Base-by-base conservation (phyloP, 2,113 vertebrate species). In the Microtus richardsoni region DNA sequence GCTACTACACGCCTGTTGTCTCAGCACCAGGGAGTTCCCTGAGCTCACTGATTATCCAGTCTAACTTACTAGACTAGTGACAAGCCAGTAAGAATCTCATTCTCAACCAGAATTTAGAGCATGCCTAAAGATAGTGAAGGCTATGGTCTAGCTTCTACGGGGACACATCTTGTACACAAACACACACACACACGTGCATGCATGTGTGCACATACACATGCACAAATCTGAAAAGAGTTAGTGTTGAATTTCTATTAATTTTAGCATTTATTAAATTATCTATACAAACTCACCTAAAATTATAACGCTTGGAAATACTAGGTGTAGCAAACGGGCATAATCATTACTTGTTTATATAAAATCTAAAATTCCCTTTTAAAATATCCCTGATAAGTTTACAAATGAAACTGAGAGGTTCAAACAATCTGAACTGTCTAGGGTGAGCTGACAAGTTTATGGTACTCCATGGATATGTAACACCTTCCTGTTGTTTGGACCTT, bases 261-360 rank as follows among this genome's bases (percentile, higher is more conserved):
- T 88, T 22, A 74, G 58, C 22, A 71, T 58, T 80, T 12, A 58
- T 41, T 62, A 84, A 39, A 82, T 24, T 70, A 19, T 66, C 92
- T 44, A 36, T 92, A 3, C 60, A 86, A 77, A 22, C 21, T 44
- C 14, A 83, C 26, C 60, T 13, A 86, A 95, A 49, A 52, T n/a
- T 70, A 71, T 4, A 88, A 70, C 71, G 54, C 66, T 60, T 74
- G 22, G 39, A 75, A 89, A 47, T 90, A 64, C 30, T 88, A 24
- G 30, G 30, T 8, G 58, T 2, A 52, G 12, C 74, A 10, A 5
- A 62, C 73, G 7, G 71, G 83, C 52, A 44, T 78, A 91, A 41
- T 86, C 68, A 70, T 83, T 88, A 88, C 68, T 78, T 92, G 36
- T 91, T 95, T 73, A 74, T 66, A 24, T 52, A 41, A 92, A 52